Evolutionary conservation across 2,888 invertebrate species (phyloP).

Genomic region (Pedicia rivosa): DNA sequence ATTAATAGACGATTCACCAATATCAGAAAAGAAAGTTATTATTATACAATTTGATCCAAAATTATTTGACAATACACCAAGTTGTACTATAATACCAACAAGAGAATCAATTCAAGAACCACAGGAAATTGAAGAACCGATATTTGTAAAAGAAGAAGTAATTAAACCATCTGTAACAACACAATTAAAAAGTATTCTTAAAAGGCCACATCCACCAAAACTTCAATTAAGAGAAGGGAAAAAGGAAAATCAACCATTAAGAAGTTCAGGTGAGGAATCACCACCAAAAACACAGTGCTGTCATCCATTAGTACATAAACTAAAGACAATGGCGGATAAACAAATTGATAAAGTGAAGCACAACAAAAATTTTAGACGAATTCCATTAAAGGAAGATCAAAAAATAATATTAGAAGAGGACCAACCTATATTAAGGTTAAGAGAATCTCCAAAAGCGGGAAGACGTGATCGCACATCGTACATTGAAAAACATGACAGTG

Average conservation of each 20-base stretch:
- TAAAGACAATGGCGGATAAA: conserved; percentile 46
- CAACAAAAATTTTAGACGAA: conserved; percentile 28
- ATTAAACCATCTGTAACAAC: conserved; percentile 30
- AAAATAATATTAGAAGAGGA: conserved; percentile 30
- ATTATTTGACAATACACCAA: too few relatives aligned
- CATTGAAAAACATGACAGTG: conserved; percentile 31
- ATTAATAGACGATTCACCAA: conserved; percentile 27
- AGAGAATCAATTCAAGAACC: not conserved
- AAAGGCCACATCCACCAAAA: conserved; percentile 33
- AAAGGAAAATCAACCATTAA: conserved; percentile 14
- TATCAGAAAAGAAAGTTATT: conserved; percentile 26
- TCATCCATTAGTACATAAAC: conserved; percentile 45
- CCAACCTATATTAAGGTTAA: conserved; percentile 42
- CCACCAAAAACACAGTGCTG: conserved; percentile 33
- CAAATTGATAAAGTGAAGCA: conserved; percentile 37
- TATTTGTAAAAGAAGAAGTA: conserved; percentile 9
- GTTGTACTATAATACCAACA: too few relatives aligned
- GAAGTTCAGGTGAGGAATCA: conserved; percentile 22
- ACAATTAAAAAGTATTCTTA: conserved; percentile 38
- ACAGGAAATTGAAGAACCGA: conserved; percentile 1
- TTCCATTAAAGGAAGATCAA: conserved; percentile 17
- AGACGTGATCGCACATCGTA: conserved; percentile 32
- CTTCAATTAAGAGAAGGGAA: conserved; percentile 19
- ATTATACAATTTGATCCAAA: too few relatives aligned
- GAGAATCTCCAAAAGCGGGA: conserved; percentile 43